A percentile compares a stretch with the other conserved stretches of the same genome.
These are phyloP conservation scores for Odontothrips loti DNA, from an alignment of 2,888 invertebrate species.

Conservation along the genomic window DNA sequence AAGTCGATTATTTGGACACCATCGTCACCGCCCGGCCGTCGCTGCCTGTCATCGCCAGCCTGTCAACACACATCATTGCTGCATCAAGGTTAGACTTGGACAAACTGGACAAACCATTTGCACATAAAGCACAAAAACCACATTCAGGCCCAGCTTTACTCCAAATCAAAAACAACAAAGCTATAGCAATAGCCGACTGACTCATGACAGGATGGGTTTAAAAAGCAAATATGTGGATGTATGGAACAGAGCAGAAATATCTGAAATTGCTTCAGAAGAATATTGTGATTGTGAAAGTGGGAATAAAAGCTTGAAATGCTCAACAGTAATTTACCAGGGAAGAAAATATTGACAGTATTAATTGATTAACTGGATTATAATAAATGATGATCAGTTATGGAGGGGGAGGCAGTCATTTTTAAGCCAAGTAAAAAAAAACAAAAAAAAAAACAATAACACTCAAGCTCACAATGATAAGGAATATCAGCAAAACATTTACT, in stretches of 20 bases:
- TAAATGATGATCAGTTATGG: too few species aligned
- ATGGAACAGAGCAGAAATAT: background rate
- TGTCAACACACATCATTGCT: conserved; percentile 23
- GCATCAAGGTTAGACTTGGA: conserved; percentile 33
- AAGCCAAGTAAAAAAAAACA: too few species aligned
- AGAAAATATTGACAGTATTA: too few species aligned
- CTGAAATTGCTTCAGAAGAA: too few species aligned
- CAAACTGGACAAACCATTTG: conserved; percentile 29
- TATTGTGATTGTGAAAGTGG: too few species aligned
- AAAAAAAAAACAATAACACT: too few species aligned
- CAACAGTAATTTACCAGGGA: too few species aligned
- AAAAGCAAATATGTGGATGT: background rate
- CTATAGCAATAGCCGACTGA: conserved; percentile 11
- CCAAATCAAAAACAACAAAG: conserved; percentile 3
- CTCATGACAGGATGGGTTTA: background rate
- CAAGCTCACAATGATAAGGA: too few species aligned
- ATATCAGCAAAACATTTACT: too few species aligned
- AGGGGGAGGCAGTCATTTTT: too few species aligned
- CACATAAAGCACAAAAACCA: conserved; percentile 31
- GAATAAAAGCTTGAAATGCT: background rate
- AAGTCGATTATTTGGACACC: conserved; percentile 38
- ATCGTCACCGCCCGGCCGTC: conserved; percentile 20
- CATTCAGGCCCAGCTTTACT: conserved; percentile 20
- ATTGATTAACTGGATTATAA: too few species aligned
- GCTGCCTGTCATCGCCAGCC: conserved; percentile 9